Base-by-base conservation (phyloP, 2,797 vertebrate species). In the Falco biarmicus region DNA sequence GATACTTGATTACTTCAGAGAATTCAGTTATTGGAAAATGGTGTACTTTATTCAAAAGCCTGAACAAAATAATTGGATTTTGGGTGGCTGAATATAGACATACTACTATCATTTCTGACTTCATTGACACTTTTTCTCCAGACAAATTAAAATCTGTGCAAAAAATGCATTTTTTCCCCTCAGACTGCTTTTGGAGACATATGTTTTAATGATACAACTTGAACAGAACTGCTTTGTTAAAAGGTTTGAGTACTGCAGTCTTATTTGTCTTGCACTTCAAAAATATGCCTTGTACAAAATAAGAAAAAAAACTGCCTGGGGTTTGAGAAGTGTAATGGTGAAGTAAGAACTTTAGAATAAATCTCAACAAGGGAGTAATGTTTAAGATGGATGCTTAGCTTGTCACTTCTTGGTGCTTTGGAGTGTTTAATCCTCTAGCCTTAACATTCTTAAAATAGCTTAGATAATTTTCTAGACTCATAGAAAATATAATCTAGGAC, bases 371-470 rank as follows among this genome's bases (percentile, higher is more conserved):
- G 41, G 45, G 39, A 91, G 24, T 54, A 50, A 43, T 87, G 47
- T 41, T 87, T 65, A 47, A 71, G 75, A 80, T 51, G 24, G 69
- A 45, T 70, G 48, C 51, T 78, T 83, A 73, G 51, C 43, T 91
- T 75, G 63, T 69, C 76, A 20, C 39, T 91, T 69, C 66, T 92
- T 66, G 20, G 21, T 88, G 74, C 80, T 95, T 84, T 88, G 65
- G 17, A 29, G 34, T 63, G 31, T 76, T 95, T 96, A 95, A 91
- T 91, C 87, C 73, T 84, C 7, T 22, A 60, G 59, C 73, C 59
- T 88, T 88, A 90, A 75, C 39, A n/a, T 95, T 96, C 63, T 78
- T 94, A 93, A 93, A 93, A 95, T 92, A 95, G 76, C 28, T 95
- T 79, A 60, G 70, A 32, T 86, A 59, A 73, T 81, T 95, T 95